Conservation (phyloP, 2,113 vertebrate genomes). For the Archilochus colubris region DNA sequence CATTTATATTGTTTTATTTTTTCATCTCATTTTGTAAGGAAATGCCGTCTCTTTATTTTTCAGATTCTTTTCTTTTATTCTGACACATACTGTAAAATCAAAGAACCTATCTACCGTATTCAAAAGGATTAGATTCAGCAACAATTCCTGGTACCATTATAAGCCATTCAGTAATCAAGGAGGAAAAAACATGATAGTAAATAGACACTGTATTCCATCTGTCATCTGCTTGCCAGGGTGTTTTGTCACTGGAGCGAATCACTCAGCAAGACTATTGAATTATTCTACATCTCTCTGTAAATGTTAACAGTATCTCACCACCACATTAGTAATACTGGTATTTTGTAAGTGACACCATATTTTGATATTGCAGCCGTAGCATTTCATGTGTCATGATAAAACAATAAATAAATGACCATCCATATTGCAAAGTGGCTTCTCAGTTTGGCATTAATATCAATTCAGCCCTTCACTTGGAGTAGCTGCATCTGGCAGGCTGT, state of each 20-base stretch:
- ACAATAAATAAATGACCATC: constrained; percentile 61
- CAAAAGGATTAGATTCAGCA: constrained; percentile 22
- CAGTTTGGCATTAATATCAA: neutral
- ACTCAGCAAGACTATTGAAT: neutral
- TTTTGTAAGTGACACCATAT: constrained; percentile 49
- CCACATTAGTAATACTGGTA: constrained; percentile 22
- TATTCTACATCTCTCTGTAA: constrained; percentile 33
- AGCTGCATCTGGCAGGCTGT: neutral
- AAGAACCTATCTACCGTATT: neutral
- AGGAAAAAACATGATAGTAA: neutral
- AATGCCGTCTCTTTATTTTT: constrained; percentile 42
- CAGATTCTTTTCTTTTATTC: constrained; percentile 32
- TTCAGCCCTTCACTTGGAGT: neutral
- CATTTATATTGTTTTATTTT: constrained; percentile 75
- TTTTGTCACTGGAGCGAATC: constrained; percentile 19
- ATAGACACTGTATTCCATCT: neutral
- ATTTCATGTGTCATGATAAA: constrained; percentile 47
- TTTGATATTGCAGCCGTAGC: constrained; percentile 48
- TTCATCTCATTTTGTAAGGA: constrained; percentile 79
- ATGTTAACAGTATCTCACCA: constrained; percentile 37
- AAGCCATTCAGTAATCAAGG: constrained; percentile 1
- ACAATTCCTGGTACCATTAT: neutral
- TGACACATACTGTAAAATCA: constrained; percentile 26
- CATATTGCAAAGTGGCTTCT: constrained; percentile 24
- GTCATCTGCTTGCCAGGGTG: neutral